Percentiles rank a stretch among this genome's conserved stretches.
Evolutionary conservation across 2,888 invertebrate genomes (phyloP).

Genomic region (Morpho deidamia): DNA sequence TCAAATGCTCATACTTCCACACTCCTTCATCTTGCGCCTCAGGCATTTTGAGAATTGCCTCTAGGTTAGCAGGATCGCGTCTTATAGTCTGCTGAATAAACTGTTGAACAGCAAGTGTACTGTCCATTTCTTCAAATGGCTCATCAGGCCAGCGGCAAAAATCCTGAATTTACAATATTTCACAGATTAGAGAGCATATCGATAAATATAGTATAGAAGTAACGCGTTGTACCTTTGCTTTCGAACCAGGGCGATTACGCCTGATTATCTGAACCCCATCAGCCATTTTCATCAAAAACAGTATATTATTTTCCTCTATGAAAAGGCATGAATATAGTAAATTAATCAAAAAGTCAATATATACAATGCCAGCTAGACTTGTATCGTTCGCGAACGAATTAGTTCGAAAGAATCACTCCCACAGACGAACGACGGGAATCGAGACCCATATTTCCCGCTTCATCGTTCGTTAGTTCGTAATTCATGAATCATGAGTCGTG

Average conservation of each 20-base stretch:
- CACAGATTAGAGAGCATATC: no score
- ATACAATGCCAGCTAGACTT: no score
- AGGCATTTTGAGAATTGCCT: conserved; percentile 96
- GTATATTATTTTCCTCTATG: no score
- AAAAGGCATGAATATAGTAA: no score
- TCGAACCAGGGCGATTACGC: conserved; percentile 94
- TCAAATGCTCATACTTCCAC: conserved; percentile 99
- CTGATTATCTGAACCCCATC: conserved; percentile 64
- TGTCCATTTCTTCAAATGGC: conserved; percentile 99
- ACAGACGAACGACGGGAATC: no score
- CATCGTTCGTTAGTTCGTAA: no score
- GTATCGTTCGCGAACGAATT: no score
- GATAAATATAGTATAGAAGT: no score
- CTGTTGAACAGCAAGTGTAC: conserved; percentile 98
- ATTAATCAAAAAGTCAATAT: no score
- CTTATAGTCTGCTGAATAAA: conserved; percentile 99
- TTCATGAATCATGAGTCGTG: no score
- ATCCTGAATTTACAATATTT: conserved; percentile 79
- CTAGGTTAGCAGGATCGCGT: conserved; percentile 94
- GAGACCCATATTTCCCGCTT: no score
- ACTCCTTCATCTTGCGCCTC: conserved; percentile 99
- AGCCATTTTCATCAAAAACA: conserved; percentile 16
- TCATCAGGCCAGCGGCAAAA: conserved; percentile 99
- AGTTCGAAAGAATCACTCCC: no score
- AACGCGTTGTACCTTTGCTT: conserved; percentile 82